Evolutionary conservation across 2,797 vertebrate genomes (phyloP), one percentile per base, ranked within the genome.

Genomic region (Leptatherina wallacei): DNA sequence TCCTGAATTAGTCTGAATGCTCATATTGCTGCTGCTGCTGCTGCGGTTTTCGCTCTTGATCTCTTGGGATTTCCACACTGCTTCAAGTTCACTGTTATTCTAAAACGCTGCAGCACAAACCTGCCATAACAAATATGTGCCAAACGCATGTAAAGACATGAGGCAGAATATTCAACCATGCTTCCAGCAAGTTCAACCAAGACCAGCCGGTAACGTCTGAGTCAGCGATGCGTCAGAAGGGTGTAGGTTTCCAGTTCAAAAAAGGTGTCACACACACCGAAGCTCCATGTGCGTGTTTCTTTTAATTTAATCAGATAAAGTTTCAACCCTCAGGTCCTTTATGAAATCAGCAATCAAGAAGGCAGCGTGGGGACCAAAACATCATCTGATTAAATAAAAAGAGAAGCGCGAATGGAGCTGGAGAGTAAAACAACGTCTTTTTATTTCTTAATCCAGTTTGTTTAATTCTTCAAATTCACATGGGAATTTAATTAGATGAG

Each of bases 41-140:
- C 3, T 61, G 14, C 36, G 40, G 16, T 13, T 33, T 59, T 29
- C 29, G 22, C 27, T 30, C 2, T 40, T 35, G 6, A 10, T 10
- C 33, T 35, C 33, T 44, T 20, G 18, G 42, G 18, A 6, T 44
- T 44, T 42, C 13, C 14, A 16, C 13, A 42, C 42, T 20, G 16
- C 42, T 44, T 44, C 16, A 20, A 44, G 18, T 44, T 44, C 18
- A 20, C 52, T 27, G 35, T 55, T 71, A 73, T 54, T 82, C 62
- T 27, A 57, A 62, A 18, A 29, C 61, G 77, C 42, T 42, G 3
- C 40, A 5, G 82, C 52, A 74, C 64, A 65, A 64, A 14, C 2
- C 22, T 36, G 61, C 56, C 51, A 40, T 18, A 18, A 29, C 40
- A 29, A 30, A 33, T 32, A n/a, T 65, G 35, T 18, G 27, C 24